Percentiles rank a stretch among this genome's conserved stretches.
These are phyloP conservation scores for Drosophila mayaguana DNA, from an alignment of 2,888 invertebrate species.

Conservation along the genomic window DNA sequence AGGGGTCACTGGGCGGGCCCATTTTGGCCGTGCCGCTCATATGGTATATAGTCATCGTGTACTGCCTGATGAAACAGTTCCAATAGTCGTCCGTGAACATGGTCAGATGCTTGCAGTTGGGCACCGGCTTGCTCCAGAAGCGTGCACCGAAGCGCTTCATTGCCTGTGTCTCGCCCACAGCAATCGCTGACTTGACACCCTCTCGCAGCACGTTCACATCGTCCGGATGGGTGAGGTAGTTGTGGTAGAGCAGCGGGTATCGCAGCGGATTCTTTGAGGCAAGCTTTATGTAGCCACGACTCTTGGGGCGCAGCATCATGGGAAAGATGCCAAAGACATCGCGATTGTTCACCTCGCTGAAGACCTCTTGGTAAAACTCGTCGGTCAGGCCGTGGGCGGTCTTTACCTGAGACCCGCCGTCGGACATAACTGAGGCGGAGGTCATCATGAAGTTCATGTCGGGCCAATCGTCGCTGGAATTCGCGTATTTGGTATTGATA, in stretches of 20 bases:
- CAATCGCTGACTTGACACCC: constrained; percentile 94
- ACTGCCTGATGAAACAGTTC: constrained; percentile 93
- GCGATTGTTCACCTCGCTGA: constrained; percentile 89
- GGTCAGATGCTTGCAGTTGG: constrained; percentile 93
- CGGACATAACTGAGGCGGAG: constrained; percentile 92
- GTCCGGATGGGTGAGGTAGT: constrained; percentile 94
- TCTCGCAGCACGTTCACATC: constrained; percentile 94
- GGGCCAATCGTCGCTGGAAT: constrained; percentile 94
- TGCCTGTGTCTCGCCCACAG: constrained; percentile 91
- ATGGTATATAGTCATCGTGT: constrained; percentile 95
- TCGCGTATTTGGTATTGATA: constrained; percentile 95
- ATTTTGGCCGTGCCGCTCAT: constrained; percentile 94
- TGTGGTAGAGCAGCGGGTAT: constrained; percentile 95
- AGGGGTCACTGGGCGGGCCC: constrained; percentile 91
- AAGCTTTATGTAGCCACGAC: constrained; percentile 92
- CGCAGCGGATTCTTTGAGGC: constrained; percentile 89
- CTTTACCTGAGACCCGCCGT: constrained; percentile 93
- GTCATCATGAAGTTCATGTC: constrained; percentile 96
- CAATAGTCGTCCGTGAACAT: constrained; percentile 93
- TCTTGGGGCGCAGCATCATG: constrained; percentile 95
- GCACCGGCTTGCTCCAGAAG: constrained; percentile 90
- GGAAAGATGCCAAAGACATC: constrained; percentile 94
- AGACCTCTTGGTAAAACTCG: constrained; percentile 92
- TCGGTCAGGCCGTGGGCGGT: constrained; percentile 93
- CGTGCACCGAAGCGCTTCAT: constrained; percentile 92